phyloP scores from a whole-genome alignment of 2,888 invertebrate species.

The Acleris emargana region DNA sequence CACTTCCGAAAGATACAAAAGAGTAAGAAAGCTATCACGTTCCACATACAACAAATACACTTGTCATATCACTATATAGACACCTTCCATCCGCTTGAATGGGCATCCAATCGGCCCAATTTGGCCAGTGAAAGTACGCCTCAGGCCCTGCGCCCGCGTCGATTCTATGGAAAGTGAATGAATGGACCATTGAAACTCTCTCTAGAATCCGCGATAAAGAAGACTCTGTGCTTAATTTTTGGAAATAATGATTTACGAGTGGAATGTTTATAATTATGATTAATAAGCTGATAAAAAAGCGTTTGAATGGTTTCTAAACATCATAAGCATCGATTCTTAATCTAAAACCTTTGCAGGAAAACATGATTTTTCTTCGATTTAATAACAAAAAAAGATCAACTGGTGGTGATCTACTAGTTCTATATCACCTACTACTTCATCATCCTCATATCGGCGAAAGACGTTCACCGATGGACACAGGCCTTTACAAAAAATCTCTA shows the following conservation, averaged over 20 bases:
- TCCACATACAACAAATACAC: conserved; percentile 7
- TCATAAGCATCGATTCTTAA: no score
- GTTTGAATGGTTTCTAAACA: no score
- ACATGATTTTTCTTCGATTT: no score
- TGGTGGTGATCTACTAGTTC: no score
- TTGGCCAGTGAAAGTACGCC: conserved; percentile 31
- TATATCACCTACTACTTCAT: no score
- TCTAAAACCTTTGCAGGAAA: no score
- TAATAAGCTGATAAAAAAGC: no score
- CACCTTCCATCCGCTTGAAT: conserved; percentile 26
- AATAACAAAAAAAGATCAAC: no score
- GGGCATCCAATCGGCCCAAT: conserved; percentile 35
- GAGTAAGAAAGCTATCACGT: conserved; percentile 15
- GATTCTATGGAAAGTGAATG: conserved; percentile 33
- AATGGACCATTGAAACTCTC: conserved; percentile 19
- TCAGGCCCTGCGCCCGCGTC: conserved; percentile 16
- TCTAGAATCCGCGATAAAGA: conserved; percentile 11
- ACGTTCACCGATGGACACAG: no score
- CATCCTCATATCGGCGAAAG: no score
- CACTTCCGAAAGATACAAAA: background rate
- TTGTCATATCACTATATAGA: conserved; percentile 20
- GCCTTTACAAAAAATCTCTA: no score
- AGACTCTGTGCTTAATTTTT: conserved; percentile 10
- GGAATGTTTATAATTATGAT: no score
- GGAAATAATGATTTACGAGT: background rate